These are phyloP conservation scores for Capromys pilorides DNA, from an alignment of 2,797 vertebrate species.

Conservation along the genomic window DNA sequence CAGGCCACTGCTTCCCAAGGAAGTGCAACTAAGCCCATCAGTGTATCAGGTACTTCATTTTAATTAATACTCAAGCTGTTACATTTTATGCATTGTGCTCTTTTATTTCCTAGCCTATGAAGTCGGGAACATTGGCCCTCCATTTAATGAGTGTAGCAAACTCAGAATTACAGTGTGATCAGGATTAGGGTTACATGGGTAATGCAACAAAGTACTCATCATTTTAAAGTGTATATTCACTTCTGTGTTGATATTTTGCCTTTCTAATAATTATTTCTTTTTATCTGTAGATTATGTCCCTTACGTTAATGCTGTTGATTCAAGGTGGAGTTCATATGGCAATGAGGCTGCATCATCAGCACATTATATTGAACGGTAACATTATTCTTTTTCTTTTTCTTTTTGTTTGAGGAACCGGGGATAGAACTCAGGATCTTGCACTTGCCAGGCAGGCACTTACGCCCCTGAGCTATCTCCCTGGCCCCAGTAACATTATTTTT, in stretches of 20 bases:
- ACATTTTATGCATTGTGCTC: not conserved
- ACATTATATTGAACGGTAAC: conserved; percentile 92
- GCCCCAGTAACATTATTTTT: conserved; percentile 82
- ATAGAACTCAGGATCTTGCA: too few species aligned
- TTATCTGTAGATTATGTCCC: conserved; percentile 91
- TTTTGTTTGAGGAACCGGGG: too few species aligned
- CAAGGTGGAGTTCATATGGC: conserved; percentile 93
- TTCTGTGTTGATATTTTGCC: conserved; percentile 22
- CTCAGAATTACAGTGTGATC: conserved; percentile 36
- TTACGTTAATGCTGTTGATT: conserved; percentile 92
- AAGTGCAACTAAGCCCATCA: conserved; percentile 93
- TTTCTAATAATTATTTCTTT: conserved; percentile 55
- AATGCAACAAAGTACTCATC: not conserved
- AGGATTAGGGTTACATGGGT: not conserved
- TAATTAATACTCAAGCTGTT: not conserved
- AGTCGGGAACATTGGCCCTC: not conserved
- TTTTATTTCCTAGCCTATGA: conserved; percentile 13
- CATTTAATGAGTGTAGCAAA: conserved; percentile 27
- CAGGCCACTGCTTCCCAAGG: conserved; percentile 97
- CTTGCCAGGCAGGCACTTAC: too few species aligned
- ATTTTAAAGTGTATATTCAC: conserved; percentile 22
- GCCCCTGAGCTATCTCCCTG: too few species aligned
- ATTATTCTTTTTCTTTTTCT: too few species aligned
- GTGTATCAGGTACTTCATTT: conserved; percentile 91
- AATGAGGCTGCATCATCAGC: conserved; percentile 92